Percentiles rank a stretch among this genome's conserved stretches.
Conservation (phyloP, 2,888 invertebrate genomes). For the Nephrotoma appendiculata region DNA sequence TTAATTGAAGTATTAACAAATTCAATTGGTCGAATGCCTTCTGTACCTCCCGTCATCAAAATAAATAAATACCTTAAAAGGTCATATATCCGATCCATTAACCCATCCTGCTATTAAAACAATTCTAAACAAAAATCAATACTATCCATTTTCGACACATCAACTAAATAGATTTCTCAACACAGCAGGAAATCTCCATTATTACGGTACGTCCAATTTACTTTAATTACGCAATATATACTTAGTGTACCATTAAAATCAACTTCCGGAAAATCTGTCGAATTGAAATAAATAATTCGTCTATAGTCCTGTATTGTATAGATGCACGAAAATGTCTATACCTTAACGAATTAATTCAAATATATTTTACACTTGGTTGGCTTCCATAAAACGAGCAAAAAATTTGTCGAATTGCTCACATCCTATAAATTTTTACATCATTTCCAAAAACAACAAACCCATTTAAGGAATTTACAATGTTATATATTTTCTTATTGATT, state of each 20-base stretch:
- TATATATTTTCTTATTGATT: background rate
- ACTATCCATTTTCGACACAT: background rate
- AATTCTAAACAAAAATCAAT: background rate
- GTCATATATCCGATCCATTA: background rate
- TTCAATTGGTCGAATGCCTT: too few species aligned
- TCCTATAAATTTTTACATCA: background rate
- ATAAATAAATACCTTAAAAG: background rate
- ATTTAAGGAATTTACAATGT: background rate
- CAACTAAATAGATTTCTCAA: background rate
- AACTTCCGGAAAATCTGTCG: background rate
- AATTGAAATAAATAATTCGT: background rate
- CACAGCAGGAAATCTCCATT: background rate
- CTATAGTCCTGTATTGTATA: background rate
- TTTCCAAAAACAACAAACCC: background rate
- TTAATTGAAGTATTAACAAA: too few species aligned
- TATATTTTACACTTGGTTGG: background rate
- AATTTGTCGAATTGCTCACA: background rate
- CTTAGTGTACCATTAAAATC: background rate
- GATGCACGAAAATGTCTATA: background rate
- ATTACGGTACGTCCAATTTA: background rate
- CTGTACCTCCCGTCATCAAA: too few species aligned
- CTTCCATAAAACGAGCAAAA: background rate
- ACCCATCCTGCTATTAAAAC: background rate
- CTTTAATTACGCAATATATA: background rate
- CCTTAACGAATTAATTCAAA: background rate